These are phyloP conservation scores for Strigops habroptila DNA, from an alignment of 2,113 vertebrate genomes.

Conservation along the genomic window DNA sequence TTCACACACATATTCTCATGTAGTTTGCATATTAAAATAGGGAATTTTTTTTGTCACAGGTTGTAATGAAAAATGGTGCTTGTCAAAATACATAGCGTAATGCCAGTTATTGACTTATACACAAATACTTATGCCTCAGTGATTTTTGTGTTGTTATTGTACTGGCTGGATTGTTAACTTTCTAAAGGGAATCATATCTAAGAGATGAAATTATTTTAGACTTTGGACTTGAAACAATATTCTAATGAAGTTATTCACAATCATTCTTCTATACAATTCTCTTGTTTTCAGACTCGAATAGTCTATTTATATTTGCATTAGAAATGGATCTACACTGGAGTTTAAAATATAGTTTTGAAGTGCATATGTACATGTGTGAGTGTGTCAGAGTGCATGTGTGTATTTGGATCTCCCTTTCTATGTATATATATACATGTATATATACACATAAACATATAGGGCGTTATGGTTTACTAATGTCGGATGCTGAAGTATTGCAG, in stretches of 20 bases:
- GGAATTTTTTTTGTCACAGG: neutral
- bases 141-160: slow-evolving; percentile 3
- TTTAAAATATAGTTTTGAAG: neutral
- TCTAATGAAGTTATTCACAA: slow-evolving; percentile 12
- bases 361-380: neutral
- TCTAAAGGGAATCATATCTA: slow-evolving; percentile 45
- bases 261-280: neutral
- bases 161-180: slow-evolving; percentile 33
- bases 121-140: neutral
- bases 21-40: neutral
- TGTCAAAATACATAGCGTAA: slow-evolving; percentile 16
- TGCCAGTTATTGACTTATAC: slow-evolving; percentile 22
- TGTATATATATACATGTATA: neutral
- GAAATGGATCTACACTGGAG: slow-evolving; percentile 26
- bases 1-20: neutral
- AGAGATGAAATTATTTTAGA: slow-evolving; percentile 27
- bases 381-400: neutral
- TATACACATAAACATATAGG: neutral
- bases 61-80: slow-evolving; percentile 33
- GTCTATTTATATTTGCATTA: neutral
- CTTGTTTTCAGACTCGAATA: neutral
- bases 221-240: neutral
- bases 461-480: neutral
- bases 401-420: neutral
- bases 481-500: neutral